Evolutionary conservation across 2,797 vertebrate species (phyloP).

Genomic region (Fundulus diaphanus): DNA sequence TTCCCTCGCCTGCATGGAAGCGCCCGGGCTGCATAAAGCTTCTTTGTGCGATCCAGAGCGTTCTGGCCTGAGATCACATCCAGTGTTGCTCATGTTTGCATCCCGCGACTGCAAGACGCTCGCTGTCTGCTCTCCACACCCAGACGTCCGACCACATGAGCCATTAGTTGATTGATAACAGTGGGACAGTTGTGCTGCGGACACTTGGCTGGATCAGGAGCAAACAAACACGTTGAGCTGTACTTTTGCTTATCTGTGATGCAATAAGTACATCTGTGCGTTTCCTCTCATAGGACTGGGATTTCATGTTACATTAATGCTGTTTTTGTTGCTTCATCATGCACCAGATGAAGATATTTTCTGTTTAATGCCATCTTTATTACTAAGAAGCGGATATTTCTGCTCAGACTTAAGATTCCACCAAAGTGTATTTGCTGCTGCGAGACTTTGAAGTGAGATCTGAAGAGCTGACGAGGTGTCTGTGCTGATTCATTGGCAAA

Average conservation of each 20-base stretch:
- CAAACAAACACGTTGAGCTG: not conserved
- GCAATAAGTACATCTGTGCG: not conserved
- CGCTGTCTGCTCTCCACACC: constrained; percentile 14
- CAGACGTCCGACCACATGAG: constrained; percentile 37
- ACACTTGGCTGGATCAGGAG: constrained; percentile 6
- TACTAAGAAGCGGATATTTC: not conserved
- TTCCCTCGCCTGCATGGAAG: constrained; percentile 53
- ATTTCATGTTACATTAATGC: constrained; percentile 8
- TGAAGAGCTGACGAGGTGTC: constrained; percentile 30
- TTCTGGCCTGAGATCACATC: constrained; percentile 63
- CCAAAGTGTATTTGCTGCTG: not conserved
- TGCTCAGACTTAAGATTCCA: not conserved
- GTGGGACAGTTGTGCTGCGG: constrained; percentile 15
- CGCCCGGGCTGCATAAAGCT: constrained; percentile 60
- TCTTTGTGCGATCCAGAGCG: constrained; percentile 66
- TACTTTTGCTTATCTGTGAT: not conserved
- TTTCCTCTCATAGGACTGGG: constrained; percentile 4
- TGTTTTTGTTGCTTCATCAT: not conserved
- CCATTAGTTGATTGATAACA: constrained; percentile 41
- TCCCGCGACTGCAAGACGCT: constrained; percentile 40
- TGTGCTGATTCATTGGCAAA: constrained; percentile 49
- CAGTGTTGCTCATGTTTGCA: constrained; percentile 52
- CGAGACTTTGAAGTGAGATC: constrained; percentile 19
- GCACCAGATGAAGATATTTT: not conserved
- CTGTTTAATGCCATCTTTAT: not conserved